A percentile compares a stretch with the other conserved stretches of the same genome.
Evolutionary conservation across 2,113 vertebrate species (phyloP).

Genomic region (Thermophis baileyi): DNA sequence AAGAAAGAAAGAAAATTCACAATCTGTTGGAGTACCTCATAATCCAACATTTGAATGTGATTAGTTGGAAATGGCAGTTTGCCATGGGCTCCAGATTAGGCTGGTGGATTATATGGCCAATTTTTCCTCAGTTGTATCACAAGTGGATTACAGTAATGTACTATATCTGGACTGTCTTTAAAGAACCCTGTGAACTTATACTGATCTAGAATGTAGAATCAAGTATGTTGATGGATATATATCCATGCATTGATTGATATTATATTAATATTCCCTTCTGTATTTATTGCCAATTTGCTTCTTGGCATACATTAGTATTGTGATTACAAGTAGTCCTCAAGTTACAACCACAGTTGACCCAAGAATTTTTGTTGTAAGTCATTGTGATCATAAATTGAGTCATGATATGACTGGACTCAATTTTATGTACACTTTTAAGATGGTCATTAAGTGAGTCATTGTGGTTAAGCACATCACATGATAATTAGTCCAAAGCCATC

Average conservation of each 20-base stretch:
- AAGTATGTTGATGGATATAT: neutral
- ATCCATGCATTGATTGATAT: neutral
- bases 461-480: neutral
- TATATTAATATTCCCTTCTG: neutral
- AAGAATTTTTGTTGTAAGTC: neutral
- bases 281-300: neutral
- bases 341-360: neutral
- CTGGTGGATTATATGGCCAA: neutral
- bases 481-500: neutral
- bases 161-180: neutral
- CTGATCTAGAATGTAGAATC: neutral
- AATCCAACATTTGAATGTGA: neutral
- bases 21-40: neutral
- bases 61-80: neutral
- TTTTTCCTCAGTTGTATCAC: neutral
- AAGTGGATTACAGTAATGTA: neutral
- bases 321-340: neutral
- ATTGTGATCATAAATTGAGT: neutral
- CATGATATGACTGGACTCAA: too few species aligned
- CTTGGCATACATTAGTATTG: neutral
- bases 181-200: neutral
- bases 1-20: neutral
- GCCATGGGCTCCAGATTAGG: neutral
- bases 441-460: neutral
- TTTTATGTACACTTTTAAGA: neutral